phyloP scores from a whole-genome alignment of 2,113 vertebrate species.

The Centropristis striata region DNA sequence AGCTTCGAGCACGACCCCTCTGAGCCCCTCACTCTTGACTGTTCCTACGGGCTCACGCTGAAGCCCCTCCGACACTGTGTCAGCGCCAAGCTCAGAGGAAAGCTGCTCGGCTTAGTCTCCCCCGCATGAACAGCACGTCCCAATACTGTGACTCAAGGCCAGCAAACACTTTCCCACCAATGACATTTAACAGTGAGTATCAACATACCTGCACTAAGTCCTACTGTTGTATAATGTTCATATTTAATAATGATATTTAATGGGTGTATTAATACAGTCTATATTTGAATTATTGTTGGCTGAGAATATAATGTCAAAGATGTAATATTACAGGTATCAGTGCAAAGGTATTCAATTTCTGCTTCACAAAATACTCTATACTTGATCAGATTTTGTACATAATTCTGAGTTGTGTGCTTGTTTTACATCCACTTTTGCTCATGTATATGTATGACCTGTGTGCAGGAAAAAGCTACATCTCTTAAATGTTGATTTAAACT shows the following conservation, averaged over 20 bases:
- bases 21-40: conserved; percentile 79
- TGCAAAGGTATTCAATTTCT: conserved; percentile 40
- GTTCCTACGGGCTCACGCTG: conserved; percentile 86
- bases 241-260: conserved; percentile 85
- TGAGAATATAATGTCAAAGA: conserved; percentile 45
- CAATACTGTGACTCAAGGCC: conserved; percentile 66
- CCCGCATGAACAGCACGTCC: conserved; percentile 78
- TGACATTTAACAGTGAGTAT: conserved; percentile 80
- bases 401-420: conserved; percentile 41
- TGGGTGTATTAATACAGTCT: conserved; percentile 44
- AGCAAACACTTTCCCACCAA: conserved; percentile 65
- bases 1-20: conserved; percentile 84
- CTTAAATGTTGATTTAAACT: conserved; percentile 60
- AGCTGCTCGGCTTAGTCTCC: conserved; percentile 81
- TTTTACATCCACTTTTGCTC: conserved; percentile 57
- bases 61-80: conserved; percentile 83
- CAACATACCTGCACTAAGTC: conserved; percentile 76
- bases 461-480: conserved; percentile 47
- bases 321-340: conserved; percentile 29
- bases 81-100: conserved; percentile 82
- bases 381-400: conserved; percentile 65
- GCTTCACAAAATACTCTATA: conserved; percentile 65
- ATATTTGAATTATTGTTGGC: conserved; percentile 55
- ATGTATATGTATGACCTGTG: conserved; percentile 50
- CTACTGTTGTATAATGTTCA: conserved; percentile 64